These are phyloP conservation scores for Promerops cafer DNA, from an alignment of 2,113 vertebrate species.

Conservation along the genomic window DNA sequence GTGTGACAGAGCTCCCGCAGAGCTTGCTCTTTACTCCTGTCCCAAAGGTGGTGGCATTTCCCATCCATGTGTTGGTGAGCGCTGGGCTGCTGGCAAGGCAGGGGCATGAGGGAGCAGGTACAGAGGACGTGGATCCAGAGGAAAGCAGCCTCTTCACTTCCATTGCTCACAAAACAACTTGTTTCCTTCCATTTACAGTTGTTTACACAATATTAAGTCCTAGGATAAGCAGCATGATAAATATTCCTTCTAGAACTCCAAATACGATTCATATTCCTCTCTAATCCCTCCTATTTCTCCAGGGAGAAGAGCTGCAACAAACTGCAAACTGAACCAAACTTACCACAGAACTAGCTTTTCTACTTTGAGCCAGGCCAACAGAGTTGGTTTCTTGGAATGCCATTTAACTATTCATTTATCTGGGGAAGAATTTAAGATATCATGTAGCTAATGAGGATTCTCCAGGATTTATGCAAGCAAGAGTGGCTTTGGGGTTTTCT, in stretches of 20 bases:
- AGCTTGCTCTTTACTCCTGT: background rate
- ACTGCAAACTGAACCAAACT: background rate
- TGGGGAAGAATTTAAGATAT: background rate
- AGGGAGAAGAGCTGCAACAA: background rate
- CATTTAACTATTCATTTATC: background rate
- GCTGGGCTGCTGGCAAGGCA: background rate
- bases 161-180: background rate
- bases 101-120: fast-evolving
- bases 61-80: fast-evolving
- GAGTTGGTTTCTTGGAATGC: background rate
- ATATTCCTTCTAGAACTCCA: background rate
- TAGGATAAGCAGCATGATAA: background rate
- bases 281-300: background rate
- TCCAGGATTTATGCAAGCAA: background rate
- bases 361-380: background rate
- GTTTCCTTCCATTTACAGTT: background rate
- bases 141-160: background rate
- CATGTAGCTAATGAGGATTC: background rate
- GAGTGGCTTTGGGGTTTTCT: background rate
- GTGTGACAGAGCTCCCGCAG: background rate
- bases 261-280: background rate
- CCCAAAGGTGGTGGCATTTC: background rate
- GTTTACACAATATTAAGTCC: background rate
- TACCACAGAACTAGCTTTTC: background rate
- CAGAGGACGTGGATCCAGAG: background rate